Evolutionary conservation across 2,797 vertebrate genomes (phyloP), one percentile per base, ranked within the genome.

Genomic region (Luscinia luscinia): DNA sequence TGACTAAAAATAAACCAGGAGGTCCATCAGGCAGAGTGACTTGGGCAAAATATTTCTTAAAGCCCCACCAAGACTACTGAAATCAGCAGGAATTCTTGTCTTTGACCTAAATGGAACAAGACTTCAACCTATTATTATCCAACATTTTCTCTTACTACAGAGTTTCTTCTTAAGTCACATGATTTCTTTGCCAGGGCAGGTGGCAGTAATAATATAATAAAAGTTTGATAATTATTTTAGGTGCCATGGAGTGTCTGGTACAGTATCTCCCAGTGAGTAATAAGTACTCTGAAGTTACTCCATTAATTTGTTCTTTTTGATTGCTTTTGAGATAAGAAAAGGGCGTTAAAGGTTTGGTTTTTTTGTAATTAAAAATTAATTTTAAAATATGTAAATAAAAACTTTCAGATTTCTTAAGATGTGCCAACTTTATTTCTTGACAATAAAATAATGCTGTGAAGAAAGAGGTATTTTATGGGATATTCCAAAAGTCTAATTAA

Each of bases 201-300:
- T 49, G 38, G 63, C 48, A 77, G 92, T 54, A 83, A 89, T 88
- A 77, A 45, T 17, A 36, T 32, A 76, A 90, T 78, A 88, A 95
- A 76, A 55, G 27, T 22, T 36, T 69, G 22, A 87, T 95, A 81
- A 85, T 63, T 91, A 63, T 79, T 90, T 95, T 75, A 93, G 19
- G 51, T 84, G 38, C 59, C 67, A 84, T 72, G 83, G 26, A 81
- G 84, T 82, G 93, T 95, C 93, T 96, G 96, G 84, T 84, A 80
- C 70, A 21, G 55, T 90, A 97, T 95, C 81, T 93, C 24, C 16
- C 17, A 49, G 79, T 41, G 48, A 93, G 91, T 85, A 96, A 97
- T 95, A 93, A 90, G 55, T 68, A 76, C 64, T 83, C 94, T 66
- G 62, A 93, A 95, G 46, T 86, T 95, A 79, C 78, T 93, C 83